Evolutionary conservation across 2,797 vertebrate genomes (phyloP).

Genomic region (Antrozous pallidus): DNA sequence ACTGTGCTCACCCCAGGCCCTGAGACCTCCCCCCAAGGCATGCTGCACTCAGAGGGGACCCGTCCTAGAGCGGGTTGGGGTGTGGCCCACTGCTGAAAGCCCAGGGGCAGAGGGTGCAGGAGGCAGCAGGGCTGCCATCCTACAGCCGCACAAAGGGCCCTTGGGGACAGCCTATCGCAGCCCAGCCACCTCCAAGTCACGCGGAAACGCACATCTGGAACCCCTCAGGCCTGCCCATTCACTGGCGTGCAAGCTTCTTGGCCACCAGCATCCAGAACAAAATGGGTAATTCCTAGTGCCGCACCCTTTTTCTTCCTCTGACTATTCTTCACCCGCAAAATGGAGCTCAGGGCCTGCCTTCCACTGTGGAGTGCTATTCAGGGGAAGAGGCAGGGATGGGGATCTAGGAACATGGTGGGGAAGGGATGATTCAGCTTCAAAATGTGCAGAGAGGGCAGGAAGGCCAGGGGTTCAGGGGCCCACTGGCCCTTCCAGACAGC

Average conservation of each 20-base stretch:
- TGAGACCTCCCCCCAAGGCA: neutral
- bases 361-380: rapidly evolving
- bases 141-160: neutral
- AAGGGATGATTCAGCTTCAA: neutral
- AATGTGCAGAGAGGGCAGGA: neutral
- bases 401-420: neutral
- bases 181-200: neutral
- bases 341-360: neutral
- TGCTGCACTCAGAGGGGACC: neutral
- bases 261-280: rapidly evolving
- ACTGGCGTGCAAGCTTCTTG: neutral
- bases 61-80: neutral
- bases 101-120: neutral
- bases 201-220: constrained; percentile 63
- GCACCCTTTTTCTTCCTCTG: too few relatives aligned
- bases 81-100: neutral
- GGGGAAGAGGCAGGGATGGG: too few relatives aligned
- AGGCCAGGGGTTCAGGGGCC: neutral
- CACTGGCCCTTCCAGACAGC: neutral
- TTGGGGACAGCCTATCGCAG: neutral
- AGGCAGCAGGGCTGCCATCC: rapidly evolving
- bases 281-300: neutral
- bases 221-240: constrained; percentile 30
- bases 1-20: neutral
- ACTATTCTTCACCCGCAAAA: neutral